Evolutionary conservation across 2,113 vertebrate species (phyloP).

Genomic region (Paracanthobrama guichenoti): DNA sequence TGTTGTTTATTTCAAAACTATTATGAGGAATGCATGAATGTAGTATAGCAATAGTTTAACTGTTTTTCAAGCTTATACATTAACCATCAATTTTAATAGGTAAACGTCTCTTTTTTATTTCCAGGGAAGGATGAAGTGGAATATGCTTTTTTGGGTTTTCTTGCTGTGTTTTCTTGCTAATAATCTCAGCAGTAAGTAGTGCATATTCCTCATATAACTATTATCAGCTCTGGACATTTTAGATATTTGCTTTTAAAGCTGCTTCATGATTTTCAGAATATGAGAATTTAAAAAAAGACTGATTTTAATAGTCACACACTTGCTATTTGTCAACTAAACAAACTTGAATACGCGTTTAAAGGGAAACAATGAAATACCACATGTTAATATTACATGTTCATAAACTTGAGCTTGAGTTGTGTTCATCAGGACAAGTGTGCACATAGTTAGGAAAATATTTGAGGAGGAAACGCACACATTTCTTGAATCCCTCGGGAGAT

Average conservation of each 20-base stretch:
- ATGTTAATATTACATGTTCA: neutral
- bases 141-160: conserved; percentile 59
- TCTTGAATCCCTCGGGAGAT: conserved; percentile 51
- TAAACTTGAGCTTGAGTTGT: neutral
- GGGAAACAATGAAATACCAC: neutral
- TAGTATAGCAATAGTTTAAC: neutral
- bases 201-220: neutral
- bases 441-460: conserved; percentile 66
- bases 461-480: conserved; percentile 62
- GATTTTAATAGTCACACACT: too few species aligned
- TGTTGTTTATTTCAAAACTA: conserved; percentile 13
- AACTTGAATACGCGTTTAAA: neutral
- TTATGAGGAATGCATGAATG: neutral
- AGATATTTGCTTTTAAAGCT: neutral
- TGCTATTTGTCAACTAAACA: neutral
- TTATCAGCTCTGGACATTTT: neutral
- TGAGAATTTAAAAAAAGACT: neutral
- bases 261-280: neutral
- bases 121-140: conserved; percentile 68
- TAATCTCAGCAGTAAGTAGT: conserved; percentile 68
- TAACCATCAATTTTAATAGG: neutral
- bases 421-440: neutral
- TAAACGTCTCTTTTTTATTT: conserved; percentile 9
- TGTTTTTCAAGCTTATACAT: neutral
- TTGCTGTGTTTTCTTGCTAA: conserved; percentile 62